Percentiles rank a stretch among this genome's conserved stretches.
Conservation (phyloP, 2,888 invertebrate species). For the Dione juno region DNA sequence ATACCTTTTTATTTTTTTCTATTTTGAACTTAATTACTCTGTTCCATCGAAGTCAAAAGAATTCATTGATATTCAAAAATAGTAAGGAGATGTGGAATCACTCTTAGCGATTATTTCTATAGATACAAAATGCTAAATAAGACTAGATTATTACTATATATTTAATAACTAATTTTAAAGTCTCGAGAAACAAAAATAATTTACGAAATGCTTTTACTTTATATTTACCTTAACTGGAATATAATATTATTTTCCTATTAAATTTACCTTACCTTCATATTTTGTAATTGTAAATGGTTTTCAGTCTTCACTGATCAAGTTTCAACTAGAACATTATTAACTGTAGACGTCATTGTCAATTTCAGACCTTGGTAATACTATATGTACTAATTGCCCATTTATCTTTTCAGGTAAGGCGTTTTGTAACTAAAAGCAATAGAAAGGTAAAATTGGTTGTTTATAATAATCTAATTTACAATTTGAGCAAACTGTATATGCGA, state of each 20-base stretch:
- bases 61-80: too few species aligned
- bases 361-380: neutral
- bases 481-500: constrained; percentile 4
- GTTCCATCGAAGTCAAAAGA: too few species aligned
- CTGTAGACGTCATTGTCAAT: neutral
- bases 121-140: too few species aligned
- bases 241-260: neutral
- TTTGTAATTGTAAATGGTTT: constrained; percentile 1
- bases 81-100: too few species aligned
- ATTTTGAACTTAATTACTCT: too few species aligned
- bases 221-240: too few species aligned
- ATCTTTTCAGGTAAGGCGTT: constrained; percentile 24
- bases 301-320: constrained; percentile 3
- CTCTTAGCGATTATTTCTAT: too few species aligned
- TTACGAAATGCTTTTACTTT: too few species aligned
- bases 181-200: too few species aligned
- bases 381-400: constrained; percentile 6
- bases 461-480: neutral
- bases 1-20: too few species aligned
- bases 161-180: too few species aligned
- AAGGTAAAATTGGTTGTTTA: constrained; percentile 4
- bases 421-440: neutral
- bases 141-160: too few species aligned
- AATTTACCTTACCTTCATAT: neutral
- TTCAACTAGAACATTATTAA: neutral